Evolutionary conservation across 2,113 vertebrate genomes (phyloP).

Genomic region (Muntiacus reevesi): DNA sequence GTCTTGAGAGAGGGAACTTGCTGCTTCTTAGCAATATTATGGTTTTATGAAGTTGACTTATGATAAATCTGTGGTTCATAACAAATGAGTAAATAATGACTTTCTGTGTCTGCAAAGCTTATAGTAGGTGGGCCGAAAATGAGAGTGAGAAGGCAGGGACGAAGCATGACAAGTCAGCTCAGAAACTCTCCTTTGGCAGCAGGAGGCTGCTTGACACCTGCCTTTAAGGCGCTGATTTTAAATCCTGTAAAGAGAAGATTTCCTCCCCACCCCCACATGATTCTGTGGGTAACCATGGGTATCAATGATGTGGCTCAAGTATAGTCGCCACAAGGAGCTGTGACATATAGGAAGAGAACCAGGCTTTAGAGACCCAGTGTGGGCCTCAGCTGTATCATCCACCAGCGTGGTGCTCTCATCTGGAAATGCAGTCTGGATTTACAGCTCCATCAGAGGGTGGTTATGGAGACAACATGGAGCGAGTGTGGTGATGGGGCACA

Average conservation of each 20-base stretch:
- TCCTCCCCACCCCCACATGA: not conserved
- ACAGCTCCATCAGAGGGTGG: not conserved
- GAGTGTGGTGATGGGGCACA: not conserved
- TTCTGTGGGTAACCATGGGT: not conserved
- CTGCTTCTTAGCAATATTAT: not conserved
- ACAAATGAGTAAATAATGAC: not conserved
- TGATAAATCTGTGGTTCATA: not conserved
- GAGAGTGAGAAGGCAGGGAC: not conserved
- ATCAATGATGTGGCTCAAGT: not conserved
- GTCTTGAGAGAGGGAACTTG: not conserved
- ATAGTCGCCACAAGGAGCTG: not conserved
- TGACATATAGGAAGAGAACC: not conserved
- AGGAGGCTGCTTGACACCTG: not conserved
- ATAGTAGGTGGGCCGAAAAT: not conserved
- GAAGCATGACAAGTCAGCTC: no score
- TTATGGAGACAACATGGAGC: not conserved
- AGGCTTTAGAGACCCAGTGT: not conserved
- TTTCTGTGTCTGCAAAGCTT: not conserved
- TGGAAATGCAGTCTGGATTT: not conserved
- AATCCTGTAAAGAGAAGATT: not conserved
- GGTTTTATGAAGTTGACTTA: not conserved
- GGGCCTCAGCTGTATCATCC: not conserved
- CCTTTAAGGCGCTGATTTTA: not conserved
- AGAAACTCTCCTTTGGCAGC: not conserved
- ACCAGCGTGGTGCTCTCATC: not conserved